A percentile compares a stretch with the other conserved stretches of the same genome.
Evolutionary conservation across 2,888 invertebrate genomes (phyloP).

Genomic region (Microctonus aethiopoides): DNA sequence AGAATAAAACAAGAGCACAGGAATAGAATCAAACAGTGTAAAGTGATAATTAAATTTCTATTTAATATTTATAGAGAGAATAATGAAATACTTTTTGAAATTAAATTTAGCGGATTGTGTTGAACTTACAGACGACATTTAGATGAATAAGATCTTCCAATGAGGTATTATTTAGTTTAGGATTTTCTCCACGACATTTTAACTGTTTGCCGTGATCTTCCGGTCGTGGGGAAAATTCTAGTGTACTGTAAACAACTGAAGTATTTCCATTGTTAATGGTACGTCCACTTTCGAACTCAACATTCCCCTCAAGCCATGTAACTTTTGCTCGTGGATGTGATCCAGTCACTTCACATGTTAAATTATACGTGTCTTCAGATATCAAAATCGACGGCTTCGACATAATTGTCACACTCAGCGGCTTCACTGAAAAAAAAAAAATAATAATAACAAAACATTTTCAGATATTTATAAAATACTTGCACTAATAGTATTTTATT

Average conservation of each 20-base stretch:
- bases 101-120: not conserved
- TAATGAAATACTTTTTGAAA: conserved; percentile 10
- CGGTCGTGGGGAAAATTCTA: conserved; percentile 84
- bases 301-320: conserved; percentile 86
- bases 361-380: conserved; percentile 81
- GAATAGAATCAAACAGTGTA: conserved; percentile 18
- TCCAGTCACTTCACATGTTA: conserved; percentile 85
- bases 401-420: conserved; percentile 80
- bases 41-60: not conserved
- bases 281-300: conserved; percentile 77
- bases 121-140: conserved; percentile 89
- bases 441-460: conserved; percentile 8
- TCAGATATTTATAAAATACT: too few species aligned
- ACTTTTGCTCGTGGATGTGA: conserved; percentile 88
- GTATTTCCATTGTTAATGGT: conserved; percentile 67
- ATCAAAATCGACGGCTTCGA: conserved; percentile 82
- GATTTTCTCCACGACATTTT: conserved; percentile 89
- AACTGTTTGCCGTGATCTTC: conserved; percentile 87
- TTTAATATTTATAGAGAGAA: conserved; percentile 14
- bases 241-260: conserved; percentile 79
- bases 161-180: conserved; percentile 78
- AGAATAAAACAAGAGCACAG: conserved; percentile 6
- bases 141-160: conserved; percentile 85
- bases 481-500: too few species aligned
- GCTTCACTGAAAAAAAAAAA: conserved; percentile 76